phyloP scores from a whole-genome alignment of 1,140 invertebrate genomes.

The Fopius arisanus region DNA sequence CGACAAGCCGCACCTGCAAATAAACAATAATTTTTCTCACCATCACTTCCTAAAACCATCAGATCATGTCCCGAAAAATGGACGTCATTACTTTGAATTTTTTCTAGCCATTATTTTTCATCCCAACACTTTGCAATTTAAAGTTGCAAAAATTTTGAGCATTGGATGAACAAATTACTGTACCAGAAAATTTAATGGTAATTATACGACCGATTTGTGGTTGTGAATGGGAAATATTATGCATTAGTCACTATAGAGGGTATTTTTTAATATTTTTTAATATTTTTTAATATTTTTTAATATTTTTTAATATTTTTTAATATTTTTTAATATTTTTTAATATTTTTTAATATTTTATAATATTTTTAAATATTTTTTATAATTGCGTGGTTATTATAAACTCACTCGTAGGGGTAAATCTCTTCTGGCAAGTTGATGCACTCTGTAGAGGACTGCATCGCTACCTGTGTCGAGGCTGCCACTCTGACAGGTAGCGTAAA shows the following conservation, averaged over 20 bases:
- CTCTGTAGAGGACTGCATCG: conserved; percentile 58
- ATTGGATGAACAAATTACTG: background rate
- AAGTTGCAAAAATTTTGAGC: conserved; percentile 9
- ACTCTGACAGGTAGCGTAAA: conserved; percentile 61
- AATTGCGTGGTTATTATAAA: background rate
- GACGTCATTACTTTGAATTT: background rate
- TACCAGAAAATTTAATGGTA: conserved; percentile 8
- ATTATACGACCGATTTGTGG: conserved; percentile 18
- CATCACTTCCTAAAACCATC: background rate
- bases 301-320: no score
- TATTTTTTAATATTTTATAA: no score
- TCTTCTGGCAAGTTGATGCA: conserved; percentile 58
- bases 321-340: no score
- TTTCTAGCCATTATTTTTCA: background rate
- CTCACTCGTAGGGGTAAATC: conserved; percentile 58
- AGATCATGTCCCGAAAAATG: background rate
- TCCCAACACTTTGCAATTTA: background rate
- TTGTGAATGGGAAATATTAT: background rate
- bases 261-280: no score
- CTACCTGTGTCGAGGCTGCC: conserved; percentile 59
- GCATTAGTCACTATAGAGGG: no score
- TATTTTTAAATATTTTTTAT: background rate
- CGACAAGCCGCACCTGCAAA: conserved; percentile 55
- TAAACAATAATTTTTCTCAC: background rate
- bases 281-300: no score